phyloP scores from a whole-genome alignment of 2,888 invertebrate species.

The Thumatha senex region DNA sequence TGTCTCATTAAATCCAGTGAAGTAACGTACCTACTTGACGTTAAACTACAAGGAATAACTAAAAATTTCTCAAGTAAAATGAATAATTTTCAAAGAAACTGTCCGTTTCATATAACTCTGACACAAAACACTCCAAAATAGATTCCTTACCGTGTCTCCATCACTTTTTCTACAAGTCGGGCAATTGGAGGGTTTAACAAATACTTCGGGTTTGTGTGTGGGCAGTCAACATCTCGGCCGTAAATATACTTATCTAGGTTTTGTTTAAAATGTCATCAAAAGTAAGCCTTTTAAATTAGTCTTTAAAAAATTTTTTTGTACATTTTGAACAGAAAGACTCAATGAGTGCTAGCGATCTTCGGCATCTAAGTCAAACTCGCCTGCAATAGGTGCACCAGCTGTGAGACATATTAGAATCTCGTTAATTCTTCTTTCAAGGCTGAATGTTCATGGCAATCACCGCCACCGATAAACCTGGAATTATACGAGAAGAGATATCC shows the following conservation, averaged over 20 bases:
- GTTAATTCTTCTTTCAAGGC: no score
- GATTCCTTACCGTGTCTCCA: conserved; percentile 9
- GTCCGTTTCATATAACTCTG: not conserved
- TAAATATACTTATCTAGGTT: conserved; percentile 5
- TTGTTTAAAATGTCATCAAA: not conserved
- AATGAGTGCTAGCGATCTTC: no score
- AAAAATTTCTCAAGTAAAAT: no score
- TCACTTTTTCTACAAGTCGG: conserved; percentile 21
- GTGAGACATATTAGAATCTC: no score
- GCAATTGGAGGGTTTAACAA: conserved; percentile 22
- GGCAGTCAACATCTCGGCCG: conserved; percentile 15
- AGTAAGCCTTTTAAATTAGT: not conserved
- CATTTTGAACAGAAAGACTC: not conserved
- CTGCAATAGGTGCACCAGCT: no score
- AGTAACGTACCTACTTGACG: no score
- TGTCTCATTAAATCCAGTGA: no score
- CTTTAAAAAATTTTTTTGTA: not conserved
- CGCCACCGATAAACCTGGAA: no score
- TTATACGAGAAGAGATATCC: no score
- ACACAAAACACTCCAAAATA: conserved; percentile 12
- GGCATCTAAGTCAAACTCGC: no score
- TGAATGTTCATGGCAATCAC: no score
- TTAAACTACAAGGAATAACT: no score
- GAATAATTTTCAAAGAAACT: not conserved
- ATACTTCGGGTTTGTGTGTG: conserved; percentile 13